Conservation (phyloP, 2,888 invertebrate species). For the Drosophila hamatofila region DNA sequence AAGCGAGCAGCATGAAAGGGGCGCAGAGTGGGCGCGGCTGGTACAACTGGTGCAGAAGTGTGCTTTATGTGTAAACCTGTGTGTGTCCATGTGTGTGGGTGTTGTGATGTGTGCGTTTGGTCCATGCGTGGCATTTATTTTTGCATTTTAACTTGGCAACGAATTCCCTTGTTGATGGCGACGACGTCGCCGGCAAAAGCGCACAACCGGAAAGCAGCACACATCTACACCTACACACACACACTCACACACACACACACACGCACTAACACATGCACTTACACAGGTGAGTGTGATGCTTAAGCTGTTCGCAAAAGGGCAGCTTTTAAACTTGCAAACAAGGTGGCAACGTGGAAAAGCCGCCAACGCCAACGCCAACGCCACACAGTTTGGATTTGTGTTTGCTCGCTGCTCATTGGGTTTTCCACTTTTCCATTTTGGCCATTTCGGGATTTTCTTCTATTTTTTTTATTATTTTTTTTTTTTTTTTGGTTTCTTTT, state of each 20-base stretch:
- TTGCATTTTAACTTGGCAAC: conserved; percentile 77
- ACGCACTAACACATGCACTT: conserved; percentile 8
- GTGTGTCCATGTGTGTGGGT: conserved; percentile 26
- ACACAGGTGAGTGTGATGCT: conserved; percentile 29
- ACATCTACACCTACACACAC: conserved; percentile 21
- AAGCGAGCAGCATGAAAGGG: conserved; percentile 50
- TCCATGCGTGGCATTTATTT: conserved; percentile 76
- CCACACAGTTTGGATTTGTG: conserved; percentile 66
- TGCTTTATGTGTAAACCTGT: conserved; percentile 12
- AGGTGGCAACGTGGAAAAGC: conserved; percentile 75
- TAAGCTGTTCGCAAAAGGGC: conserved; percentile 60
- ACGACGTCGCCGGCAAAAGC: conserved; percentile 53
- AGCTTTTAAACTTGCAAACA: conserved; percentile 71
- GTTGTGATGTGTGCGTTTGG: conserved; percentile 37
- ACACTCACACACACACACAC: conserved; percentile 15
- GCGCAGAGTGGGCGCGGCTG: conserved; percentile 6
- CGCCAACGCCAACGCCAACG: conserved; percentile 58
- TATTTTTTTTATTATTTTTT: background rate
- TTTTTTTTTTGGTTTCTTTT: conserved; percentile 15
- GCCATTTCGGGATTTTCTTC: conserved; percentile 10
- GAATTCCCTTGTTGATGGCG: conserved; percentile 59
- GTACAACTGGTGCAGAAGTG: conserved; percentile 28
- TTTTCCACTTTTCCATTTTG: conserved; percentile 51
- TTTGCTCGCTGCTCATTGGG: conserved; percentile 60
- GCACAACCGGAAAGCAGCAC: conserved; percentile 73